Percentiles rank a stretch among this genome's conserved stretches.
These are phyloP conservation scores for Ormyrus nitidulus DNA, from an alignment of 2,888 invertebrate genomes.

Conservation along the genomic window DNA sequence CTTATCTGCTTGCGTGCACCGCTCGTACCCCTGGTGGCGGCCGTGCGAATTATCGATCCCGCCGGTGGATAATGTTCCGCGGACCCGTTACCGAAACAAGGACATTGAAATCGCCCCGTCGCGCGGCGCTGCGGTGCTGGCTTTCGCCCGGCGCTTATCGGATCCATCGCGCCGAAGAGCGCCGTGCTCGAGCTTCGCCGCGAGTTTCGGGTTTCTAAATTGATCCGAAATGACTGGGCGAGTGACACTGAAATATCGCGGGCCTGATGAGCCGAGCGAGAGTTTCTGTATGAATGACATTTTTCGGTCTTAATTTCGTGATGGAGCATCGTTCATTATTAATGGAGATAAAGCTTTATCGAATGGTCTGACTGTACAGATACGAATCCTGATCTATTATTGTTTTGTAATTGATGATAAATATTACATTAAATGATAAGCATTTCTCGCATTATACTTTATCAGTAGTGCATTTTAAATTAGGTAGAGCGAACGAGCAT, in stretches of 20 bases:
- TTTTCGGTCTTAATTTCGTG: too few relatives aligned
- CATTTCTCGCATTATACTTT: too few relatives aligned
- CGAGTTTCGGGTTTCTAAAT: constrained; percentile 30
- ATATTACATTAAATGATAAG: not conserved
- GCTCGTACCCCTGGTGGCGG: not conserved
- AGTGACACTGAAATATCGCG: constrained; percentile 22
- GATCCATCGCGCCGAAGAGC: not conserved
- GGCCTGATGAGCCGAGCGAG: too few relatives aligned
- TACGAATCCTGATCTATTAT: too few relatives aligned
- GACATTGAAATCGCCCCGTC: constrained; percentile 30
- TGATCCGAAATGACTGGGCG: not conserved
- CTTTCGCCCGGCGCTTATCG: not conserved
- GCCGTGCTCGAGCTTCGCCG: not conserved
- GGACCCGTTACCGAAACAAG: constrained; percentile 24
- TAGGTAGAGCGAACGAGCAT: too few relatives aligned
- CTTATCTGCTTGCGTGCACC: constrained; percentile 17
- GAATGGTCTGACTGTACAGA: too few relatives aligned
- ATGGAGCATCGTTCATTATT: too few relatives aligned
- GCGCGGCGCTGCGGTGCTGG: constrained; percentile 8
- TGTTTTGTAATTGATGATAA: too few relatives aligned
- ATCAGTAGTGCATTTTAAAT: too few relatives aligned
- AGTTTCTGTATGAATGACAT: too few relatives aligned
- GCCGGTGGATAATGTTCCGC: constrained; percentile 16
- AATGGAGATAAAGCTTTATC: too few relatives aligned
- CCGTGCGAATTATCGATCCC: constrained; percentile 58